Base-by-base conservation (phyloP, 2,888 invertebrate species). In the Hirudinaria manillensis region DNA sequence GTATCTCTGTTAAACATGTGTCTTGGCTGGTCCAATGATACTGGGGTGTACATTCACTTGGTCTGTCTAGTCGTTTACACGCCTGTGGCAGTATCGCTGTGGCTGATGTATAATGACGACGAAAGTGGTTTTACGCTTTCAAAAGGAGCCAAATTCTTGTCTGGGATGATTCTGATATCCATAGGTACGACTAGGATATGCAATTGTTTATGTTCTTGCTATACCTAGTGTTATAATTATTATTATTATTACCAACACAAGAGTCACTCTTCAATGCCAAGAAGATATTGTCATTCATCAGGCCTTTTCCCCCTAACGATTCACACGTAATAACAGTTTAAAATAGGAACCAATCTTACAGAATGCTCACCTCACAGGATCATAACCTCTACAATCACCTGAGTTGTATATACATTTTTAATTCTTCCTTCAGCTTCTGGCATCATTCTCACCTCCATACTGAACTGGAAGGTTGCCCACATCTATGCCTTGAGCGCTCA, bases 1-100 rank as follows among this genome's bases (percentile, higher is more conserved):
- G 61, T 61, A 27, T 61, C 61, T 21, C n/a, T 61, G 61, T 10
- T 61, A 29, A 61, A 61, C 61, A 61, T 61, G 61, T 61, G 61
- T 10, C 61, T 27, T 10, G 29, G 61, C 21, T 61, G 61, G 61
- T 4, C 24, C 29, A 3, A 29, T 27, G 24, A 29, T 27, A 27
- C 61, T 10, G 61, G 61, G 10, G 45, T 45, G 10, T 61, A 61
- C 61, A 1, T 61, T 19, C 61, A 27, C n/a, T 29, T 61, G 61
- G 29, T 29, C 24, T 24, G 24, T 27, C 24, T 61, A n/a, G 29
- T 61, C 29, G 24, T 61, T 61, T 61, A 61, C 19, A 61, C 61
- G 24, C 24, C 29, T 2, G 24, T 24, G 24, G 61, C 61, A 10
- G 24, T 61, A 24, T 61, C 61, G 4, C 24, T 29, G 13, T 61